Percentiles rank a stretch among this genome's conserved stretches.
Evolutionary conservation across 2,113 vertebrate species (phyloP).

Genomic region (Psittacula cyanocephala): DNA sequence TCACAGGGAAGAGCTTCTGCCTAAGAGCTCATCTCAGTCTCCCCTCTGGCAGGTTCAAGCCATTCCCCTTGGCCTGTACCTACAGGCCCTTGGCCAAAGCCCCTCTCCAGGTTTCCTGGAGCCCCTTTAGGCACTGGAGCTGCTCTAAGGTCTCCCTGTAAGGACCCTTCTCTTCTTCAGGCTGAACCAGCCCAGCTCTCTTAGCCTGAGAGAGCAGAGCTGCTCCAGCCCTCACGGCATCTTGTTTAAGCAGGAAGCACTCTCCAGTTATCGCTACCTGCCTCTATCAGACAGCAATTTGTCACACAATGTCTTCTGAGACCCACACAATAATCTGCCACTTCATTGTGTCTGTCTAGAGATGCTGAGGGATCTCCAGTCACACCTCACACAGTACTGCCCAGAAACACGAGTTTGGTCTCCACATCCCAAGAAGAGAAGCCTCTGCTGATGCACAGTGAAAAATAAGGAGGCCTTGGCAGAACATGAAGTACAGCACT

Average conservation of each 20-base stretch:
- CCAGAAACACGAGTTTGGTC: not conserved
- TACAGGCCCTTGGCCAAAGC: too few relatives aligned
- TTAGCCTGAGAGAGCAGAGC: not conserved
- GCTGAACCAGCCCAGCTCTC: not conserved
- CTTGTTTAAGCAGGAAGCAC: not conserved
- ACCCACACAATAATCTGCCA: not conserved
- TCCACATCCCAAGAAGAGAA: not conserved
- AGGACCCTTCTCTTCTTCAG: not conserved
- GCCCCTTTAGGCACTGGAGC: not conserved
- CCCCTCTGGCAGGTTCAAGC: too few relatives aligned
- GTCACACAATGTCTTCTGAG: not conserved
- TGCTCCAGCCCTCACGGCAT: not conserved
- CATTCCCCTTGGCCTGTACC: too few relatives aligned
- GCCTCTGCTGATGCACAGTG: not conserved
- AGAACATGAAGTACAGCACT: not conserved
- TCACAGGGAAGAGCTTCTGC: too few relatives aligned
- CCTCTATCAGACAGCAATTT: too few relatives aligned
- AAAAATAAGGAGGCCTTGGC: not conserved
- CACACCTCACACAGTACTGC: not conserved
- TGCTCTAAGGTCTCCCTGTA: not conserved
- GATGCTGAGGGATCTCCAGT: not conserved
- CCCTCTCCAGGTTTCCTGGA: too few relatives aligned
- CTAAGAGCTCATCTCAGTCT: too few relatives aligned
- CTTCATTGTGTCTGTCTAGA: not conserved
- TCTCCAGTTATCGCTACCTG: not conserved